phyloP scores from a whole-genome alignment of 2,797 vertebrate species.

The Eurystomus glaucurus region DNA sequence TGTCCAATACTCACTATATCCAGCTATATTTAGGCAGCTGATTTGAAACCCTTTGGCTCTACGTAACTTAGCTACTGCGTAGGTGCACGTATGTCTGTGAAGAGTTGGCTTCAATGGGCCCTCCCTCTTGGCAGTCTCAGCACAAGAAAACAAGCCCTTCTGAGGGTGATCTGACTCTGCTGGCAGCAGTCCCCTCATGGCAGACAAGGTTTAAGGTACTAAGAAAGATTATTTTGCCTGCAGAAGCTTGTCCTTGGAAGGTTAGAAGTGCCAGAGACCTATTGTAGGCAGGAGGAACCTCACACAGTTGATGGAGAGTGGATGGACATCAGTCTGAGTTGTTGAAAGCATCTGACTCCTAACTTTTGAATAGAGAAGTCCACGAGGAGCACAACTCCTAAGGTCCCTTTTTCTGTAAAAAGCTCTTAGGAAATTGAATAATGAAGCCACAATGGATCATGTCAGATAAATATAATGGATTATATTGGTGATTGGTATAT shows the following conservation, averaged over 20 bases:
- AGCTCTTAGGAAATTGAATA: neutral
- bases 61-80: neutral
- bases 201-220: neutral
- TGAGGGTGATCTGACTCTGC: neutral
- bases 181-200: neutral
- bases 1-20: neutral
- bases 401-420: neutral
- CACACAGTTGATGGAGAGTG: neutral
- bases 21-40: neutral
- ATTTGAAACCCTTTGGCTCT: neutral
- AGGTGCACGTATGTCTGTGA: neutral
- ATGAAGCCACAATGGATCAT: neutral
- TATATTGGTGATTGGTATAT: neutral
- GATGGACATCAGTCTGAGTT: neutral
- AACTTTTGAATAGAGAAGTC: neutral
- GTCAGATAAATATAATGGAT: neutral
- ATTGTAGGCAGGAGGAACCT: neutral
- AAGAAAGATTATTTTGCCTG: neutral
- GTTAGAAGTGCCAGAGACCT: neutral
- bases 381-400: neutral
- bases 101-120: neutral
- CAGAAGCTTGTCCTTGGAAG: neutral
- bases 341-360: neutral
- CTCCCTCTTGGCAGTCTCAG: neutral
- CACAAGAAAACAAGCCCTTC: neutral